Base-by-base conservation (phyloP, 2,797 vertebrate species). In the Enteromius fasciolatus region DNA sequence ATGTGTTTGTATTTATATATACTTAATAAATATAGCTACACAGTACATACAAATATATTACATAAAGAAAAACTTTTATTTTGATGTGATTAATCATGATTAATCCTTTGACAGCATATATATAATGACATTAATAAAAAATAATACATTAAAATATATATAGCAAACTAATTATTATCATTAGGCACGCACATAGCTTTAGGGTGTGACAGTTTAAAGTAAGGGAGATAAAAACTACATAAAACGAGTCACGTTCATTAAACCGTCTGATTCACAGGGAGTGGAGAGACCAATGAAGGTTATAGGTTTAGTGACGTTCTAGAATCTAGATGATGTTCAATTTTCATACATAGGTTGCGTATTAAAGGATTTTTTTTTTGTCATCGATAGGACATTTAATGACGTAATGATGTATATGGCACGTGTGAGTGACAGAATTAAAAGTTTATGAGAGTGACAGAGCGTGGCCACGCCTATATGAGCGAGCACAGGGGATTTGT, bases 401-500 rank as follows among this genome's bases (percentile, higher is more conserved):
- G 1, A 31, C 39, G 46, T 12, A 31, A 46, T 44, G 36, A 61
- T 50, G 44, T 15, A 6, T 52, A 18, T 52, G 44, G 44, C 33
- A 63, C 7, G 11, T 28, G 41, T 7, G 3, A 25, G 20, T 36
- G 41, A 36, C 23, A 36, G 7, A 14, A 74, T 36, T 18, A 50
- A 48, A 73, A 12, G 57, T 50, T 50, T 14, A 50, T 64, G 15
- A 50, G 17, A n/a, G 23, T 66, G 33, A 63, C 54, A 31, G 61
- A 48, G 8, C 28, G 10, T 66, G 31, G 36, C 70, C 59, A 81
- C 80, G 70, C 64, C 64, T 79, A 33, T 64, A n/a, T 17, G 4
- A 17, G 12, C 46, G 28, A 20, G 14, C 54, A 23, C 12, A 8
- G 25, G 4, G 68, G 14, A 3, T 48, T 12, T 75, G 70, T 64